Evolutionary conservation across 1,140 invertebrate species (phyloP).

Genomic region (Drosophila ananassae): DNA sequence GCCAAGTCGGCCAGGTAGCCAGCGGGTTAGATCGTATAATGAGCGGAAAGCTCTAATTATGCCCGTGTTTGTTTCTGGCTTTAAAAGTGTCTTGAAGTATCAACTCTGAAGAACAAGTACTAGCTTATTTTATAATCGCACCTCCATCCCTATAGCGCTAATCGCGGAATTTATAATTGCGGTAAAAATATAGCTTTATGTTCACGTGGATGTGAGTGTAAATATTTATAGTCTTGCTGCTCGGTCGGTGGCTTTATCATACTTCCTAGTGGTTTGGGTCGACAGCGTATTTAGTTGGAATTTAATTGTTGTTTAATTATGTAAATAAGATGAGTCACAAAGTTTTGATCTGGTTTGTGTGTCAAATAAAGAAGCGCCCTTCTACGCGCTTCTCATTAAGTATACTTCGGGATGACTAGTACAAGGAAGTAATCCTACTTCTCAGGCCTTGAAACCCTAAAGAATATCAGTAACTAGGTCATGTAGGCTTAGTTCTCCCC

Average conservation of each 20-base stretch:
- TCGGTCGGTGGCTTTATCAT: constrained; percentile 6
- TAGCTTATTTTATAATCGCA: neutral
- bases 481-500: neutral
- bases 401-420: too few species aligned
- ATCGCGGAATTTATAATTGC: constrained; percentile 11
- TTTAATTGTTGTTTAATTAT: neutral
- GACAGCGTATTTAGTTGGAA: neutral
- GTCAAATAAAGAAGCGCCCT: too few species aligned
- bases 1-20: neutral
- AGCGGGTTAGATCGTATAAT: constrained; percentile 16
- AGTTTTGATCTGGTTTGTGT: neutral
- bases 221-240: neutral
- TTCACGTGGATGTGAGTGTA: neutral
- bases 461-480: too few species aligned
- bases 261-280: neutral
- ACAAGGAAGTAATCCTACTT: too few species aligned
- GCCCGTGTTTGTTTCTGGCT: constrained; percentile 47
- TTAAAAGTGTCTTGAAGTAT: constrained; percentile 22
- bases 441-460: too few species aligned
- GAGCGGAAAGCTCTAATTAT: constrained; percentile 46
- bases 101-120: constrained; percentile 12
- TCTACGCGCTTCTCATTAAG: too few species aligned
- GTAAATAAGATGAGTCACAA: neutral
- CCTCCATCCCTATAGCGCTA: neutral
- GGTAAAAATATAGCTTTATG: neutral